Evolutionary conservation across 1,140 invertebrate genomes (phyloP).

Genomic region (Pogonomyrmex californicus): DNA sequence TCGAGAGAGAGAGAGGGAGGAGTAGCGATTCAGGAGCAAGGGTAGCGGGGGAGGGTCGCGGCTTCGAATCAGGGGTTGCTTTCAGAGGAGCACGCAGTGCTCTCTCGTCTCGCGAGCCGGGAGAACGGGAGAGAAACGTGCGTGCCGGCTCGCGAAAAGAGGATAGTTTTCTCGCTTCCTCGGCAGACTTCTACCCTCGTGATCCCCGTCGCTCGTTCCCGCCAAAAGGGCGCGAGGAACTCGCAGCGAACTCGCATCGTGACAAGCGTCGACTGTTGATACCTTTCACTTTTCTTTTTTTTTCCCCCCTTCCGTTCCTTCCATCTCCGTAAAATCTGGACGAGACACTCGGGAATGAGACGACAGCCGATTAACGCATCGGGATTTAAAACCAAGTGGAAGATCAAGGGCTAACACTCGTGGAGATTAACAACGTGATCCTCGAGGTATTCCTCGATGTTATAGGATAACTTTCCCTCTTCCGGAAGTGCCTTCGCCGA

Average conservation of each 20-base stretch:
- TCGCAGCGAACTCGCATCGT: not conserved
- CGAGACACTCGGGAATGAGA: conserved; percentile 49
- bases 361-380: conserved; percentile 60
- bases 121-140: conserved; percentile 70
- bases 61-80: conserved; percentile 79
- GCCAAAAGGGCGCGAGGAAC: conserved; percentile 2
- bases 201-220: not conserved
- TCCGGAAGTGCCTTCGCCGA: not conserved
- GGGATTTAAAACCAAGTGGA: conserved; percentile 53
- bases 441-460: conserved; percentile 46
- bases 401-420: conserved; percentile 45
- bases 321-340: conserved; percentile 26
- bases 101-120: conserved; percentile 79
- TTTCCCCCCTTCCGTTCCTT: not conserved
- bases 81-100: conserved; percentile 79
- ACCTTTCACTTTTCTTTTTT: not conserved
- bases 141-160: not conserved
- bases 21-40: conserved; percentile 45
- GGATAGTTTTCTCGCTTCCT: conserved; percentile 2
- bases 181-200: not conserved
- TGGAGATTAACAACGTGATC: conserved; percentile 30
- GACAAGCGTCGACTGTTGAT: not conserved
- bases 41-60: conserved; percentile 66
- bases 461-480: not conserved
- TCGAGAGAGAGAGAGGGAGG: conserved; percentile 39